These are phyloP conservation scores for Alentia gelatinosa DNA, from an alignment of 2,888 invertebrate genomes.

Conservation along the genomic window DNA sequence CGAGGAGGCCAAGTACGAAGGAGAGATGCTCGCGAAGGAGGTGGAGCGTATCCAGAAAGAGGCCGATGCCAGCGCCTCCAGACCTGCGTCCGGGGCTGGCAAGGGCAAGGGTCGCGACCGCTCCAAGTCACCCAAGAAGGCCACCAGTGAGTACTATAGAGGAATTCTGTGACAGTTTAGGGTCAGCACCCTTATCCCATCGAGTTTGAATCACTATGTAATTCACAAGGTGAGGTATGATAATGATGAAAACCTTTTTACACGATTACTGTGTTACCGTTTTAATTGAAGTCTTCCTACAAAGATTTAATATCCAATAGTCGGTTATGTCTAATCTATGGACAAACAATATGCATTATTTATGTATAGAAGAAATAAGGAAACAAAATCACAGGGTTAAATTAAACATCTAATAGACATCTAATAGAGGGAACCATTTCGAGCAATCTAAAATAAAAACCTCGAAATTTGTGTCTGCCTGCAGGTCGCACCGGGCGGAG, in stretches of 20 bases:
- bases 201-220: not conserved
- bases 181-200: too few species aligned
- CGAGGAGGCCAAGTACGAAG: slow-evolving; percentile 79
- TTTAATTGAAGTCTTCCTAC: too few species aligned
- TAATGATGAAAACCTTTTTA: too few species aligned
- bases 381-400: too few species aligned
- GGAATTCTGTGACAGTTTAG: too few species aligned
- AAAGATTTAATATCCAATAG: too few species aligned
- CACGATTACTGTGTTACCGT: too few species aligned
- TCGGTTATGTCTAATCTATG: not conserved
- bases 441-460: not conserved
- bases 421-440: not conserved
- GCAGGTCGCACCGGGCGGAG: slow-evolving; percentile 65
- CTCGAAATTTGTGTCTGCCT: not conserved
- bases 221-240: too few species aligned
- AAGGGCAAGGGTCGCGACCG: slow-evolving; percentile 60
- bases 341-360: too few species aligned
- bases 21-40: slow-evolving; percentile 74
- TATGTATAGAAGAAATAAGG: not conserved
- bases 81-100: slow-evolving; percentile 51
- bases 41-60: slow-evolving; percentile 75
- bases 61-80: slow-evolving; percentile 70
- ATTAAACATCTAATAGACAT: not conserved
- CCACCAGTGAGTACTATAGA: slow-evolving; percentile 70
- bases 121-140: slow-evolving; percentile 72